Conservation (phyloP, 2,888 invertebrate genomes). For the Caenorhabditis angaria region DNA sequence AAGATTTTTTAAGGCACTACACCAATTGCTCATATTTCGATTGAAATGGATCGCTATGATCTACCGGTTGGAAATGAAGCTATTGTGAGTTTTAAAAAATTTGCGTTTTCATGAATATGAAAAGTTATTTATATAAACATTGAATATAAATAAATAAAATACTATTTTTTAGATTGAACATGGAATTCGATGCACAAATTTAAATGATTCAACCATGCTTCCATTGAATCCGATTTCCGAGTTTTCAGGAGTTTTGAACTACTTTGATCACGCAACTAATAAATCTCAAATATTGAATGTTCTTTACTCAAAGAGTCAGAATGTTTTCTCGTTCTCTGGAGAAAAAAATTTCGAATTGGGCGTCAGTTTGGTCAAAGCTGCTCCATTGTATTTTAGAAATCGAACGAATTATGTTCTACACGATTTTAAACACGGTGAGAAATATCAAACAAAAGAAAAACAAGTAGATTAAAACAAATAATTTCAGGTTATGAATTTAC, state of each 20-base stretch:
- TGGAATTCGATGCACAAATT: constrained; percentile 22
- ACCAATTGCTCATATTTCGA: constrained; percentile 11
- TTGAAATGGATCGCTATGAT: constrained; percentile 38
- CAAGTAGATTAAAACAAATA: neutral
- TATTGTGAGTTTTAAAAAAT: neutral
- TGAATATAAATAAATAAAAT: too few relatives aligned
- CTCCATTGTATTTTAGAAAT: constrained; percentile 3
- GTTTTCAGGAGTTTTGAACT: constrained; percentile 23
- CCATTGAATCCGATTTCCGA: constrained; percentile 19
- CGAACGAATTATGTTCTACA: constrained; percentile 35
- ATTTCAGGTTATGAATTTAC: constrained; percentile 31
- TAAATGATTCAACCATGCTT: neutral
- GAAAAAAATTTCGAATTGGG: constrained; percentile 15
- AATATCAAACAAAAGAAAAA: neutral
- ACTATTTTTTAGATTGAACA: constrained; percentile 14
- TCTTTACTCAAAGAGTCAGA: constrained; percentile 17
- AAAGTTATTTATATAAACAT: too few relatives aligned
- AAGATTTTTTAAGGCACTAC: constrained; percentile 5
- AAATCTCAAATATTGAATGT: constrained; percentile 18
- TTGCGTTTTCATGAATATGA: neutral
- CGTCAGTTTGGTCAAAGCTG: neutral
- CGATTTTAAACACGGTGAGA: constrained; percentile 30
- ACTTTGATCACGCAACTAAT: constrained; percentile 15
- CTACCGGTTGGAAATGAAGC: constrained; percentile 15
- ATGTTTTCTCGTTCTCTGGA: constrained; percentile 25